Base-by-base conservation (phyloP, 2,113 vertebrate genomes). In the Pangasianodon gigas region DNA sequence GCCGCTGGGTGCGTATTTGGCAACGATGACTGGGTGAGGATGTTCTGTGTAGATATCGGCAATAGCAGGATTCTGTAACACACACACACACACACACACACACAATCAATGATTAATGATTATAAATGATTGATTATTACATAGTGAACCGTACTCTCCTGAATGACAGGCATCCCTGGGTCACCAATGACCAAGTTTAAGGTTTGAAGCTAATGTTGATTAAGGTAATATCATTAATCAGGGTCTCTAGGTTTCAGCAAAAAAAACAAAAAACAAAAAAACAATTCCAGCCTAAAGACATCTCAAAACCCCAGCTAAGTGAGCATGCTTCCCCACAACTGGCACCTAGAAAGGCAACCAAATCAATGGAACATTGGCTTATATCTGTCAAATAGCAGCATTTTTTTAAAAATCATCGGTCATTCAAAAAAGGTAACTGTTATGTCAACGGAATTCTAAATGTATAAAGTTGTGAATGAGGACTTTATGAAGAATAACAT, bases 21-120 rank as follows among this genome's bases (percentile, higher is more conserved):
- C 98, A 92, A 98, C 98, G 54, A 95, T 95, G 48, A 98, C 98
- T 84, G 94, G 96, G 91, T 99, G 98, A 51, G 98, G 97, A 46
- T 99, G 98, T 91, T 99, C 98, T 0, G 98, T 99, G 95, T 99
- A 99, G 94, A 99, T 96, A 92, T 99, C 98, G 24, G 98, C 98
- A 80, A 99, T 94, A 24, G 97, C 96, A 0, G 98, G 98, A 91
- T 99, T 97, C 98, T 99, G 92, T 54, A 88, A 56, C 89, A 0
- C 11, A 41, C 48, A 81, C 52, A 48, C 6, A 32, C 13, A 88
- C 51, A 91, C 3, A 48, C 9, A 69, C 16, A 58, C 56, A 46
- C 5, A 48, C 14, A 80, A 26, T 24, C 32, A 21, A 0, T 44
- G 92, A 51, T 77, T 10, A 21, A 0, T 51, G 93, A 29, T 5